phyloP scores from a whole-genome alignment of 2,113 vertebrate species.

The Rhagologus leucostigma region DNA sequence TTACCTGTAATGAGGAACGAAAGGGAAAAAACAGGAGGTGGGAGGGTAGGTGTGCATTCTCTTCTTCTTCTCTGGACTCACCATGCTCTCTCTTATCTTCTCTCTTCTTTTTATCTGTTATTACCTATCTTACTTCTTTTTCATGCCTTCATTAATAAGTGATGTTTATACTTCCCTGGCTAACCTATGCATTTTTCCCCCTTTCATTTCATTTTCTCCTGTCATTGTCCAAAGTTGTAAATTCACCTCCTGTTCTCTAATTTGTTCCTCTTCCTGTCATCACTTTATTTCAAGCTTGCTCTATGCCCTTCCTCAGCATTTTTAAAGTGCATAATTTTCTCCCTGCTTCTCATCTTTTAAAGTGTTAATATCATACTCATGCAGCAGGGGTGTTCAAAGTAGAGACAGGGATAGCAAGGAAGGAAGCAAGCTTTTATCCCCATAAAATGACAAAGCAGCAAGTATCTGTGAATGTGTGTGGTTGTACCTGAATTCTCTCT shows the following conservation, averaged over 20 bases:
- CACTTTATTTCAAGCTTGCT: background rate
- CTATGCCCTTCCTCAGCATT: background rate
- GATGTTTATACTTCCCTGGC: background rate
- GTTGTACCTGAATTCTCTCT: background rate
- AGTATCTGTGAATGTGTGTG: background rate
- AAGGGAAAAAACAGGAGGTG: background rate
- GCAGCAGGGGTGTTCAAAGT: background rate
- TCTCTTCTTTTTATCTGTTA: background rate
- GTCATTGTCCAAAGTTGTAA: background rate
- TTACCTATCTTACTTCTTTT: background rate
- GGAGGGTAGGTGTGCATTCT: background rate
- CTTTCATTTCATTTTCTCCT: background rate
- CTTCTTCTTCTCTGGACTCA: background rate
- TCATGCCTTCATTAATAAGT: background rate
- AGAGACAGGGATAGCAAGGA: background rate
- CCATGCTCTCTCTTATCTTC: background rate
- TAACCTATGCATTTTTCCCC: background rate
- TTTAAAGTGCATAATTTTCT: background rate
- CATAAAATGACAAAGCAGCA: background rate
- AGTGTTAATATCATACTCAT: background rate
- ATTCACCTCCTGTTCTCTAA: background rate
- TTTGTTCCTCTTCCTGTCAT: background rate
- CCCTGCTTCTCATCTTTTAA: background rate
- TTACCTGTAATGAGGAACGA: background rate
- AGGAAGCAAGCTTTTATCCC: background rate